Base-by-base conservation (phyloP, 2,888 invertebrate species). In the Drosophila neotestacea region DNA sequence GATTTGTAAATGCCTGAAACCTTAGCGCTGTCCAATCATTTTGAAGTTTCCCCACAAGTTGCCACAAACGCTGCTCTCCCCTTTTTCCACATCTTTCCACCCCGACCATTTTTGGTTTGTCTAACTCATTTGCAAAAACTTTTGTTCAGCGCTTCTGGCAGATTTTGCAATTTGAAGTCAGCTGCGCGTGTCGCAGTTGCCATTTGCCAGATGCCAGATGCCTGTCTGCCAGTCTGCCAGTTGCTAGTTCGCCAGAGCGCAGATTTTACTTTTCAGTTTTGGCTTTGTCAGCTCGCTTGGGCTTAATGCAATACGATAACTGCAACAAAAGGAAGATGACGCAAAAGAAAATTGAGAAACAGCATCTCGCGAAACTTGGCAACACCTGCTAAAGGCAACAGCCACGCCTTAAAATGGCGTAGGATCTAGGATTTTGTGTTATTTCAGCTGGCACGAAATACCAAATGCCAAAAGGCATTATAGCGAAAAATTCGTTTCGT, bases 91-190 rank as follows among this genome's bases (percentile, higher is more conserved):
- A 42, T 11, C 34, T 16, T n/a, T 28, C 32, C 22, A 22, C 22
- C 3, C 22, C 13, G 28, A 28, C 38, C 56, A 27, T 63, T 55
- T 73, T 60, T 42, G 28, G 67, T 50, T 44, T 50, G 63, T 63
- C 70, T 60, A 65, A 62, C 59, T 72, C 63, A 78, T 77, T 76
- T 76, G 69, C 74, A 73, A 79, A 46, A 76, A 81, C 56, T 72
- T 80, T 68, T 73, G 32, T 65, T 61, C 50, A 39, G 39, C 48
- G 69, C 86, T 69, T 58, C 50, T 66, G 88, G 84, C 84, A 59
- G 48, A 74, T 70, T 83, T 69, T 58, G 83, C 76, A 73, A 83
- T 76, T 87, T 70, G 34, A 55, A 48, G 55, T 58, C 74, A 78
- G 70, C 54, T 70, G 73, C 61, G 72, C 63, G 69, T 75, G 73